Conservation (phyloP, 1,140 invertebrate genomes). For the Piezodorus guildinii region DNA sequence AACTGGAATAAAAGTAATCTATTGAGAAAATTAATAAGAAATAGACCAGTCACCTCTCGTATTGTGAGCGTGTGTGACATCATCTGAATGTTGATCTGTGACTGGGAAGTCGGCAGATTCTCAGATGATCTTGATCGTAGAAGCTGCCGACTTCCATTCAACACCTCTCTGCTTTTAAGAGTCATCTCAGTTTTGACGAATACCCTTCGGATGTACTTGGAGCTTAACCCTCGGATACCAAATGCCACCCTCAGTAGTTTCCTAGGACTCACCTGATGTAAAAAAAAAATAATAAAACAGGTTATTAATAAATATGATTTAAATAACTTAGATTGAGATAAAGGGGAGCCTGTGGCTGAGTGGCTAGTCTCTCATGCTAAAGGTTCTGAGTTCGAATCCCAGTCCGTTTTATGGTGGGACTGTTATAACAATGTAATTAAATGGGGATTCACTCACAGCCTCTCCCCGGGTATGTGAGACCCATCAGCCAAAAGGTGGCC, state of each 20-base stretch:
- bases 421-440: too few species aligned
- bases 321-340: too few species aligned
- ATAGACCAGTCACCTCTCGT: conserved; percentile 56
- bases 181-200: conserved; percentile 87
- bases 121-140: conserved; percentile 69
- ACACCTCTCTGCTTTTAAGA: conserved; percentile 61
- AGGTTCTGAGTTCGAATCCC: too few species aligned
- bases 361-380: too few species aligned
- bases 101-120: conserved; percentile 79
- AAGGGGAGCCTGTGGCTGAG: too few species aligned
- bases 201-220: conserved; percentile 80
- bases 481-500: too few species aligned
- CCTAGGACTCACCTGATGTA: conserved; percentile 51
- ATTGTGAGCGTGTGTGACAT: conserved; percentile 84
- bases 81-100: conserved; percentile 86
- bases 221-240: conserved; percentile 76
- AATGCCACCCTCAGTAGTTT: conserved; percentile 82
- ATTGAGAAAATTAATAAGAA: background rate
- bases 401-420: too few species aligned
- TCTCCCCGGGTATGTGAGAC: too few species aligned
- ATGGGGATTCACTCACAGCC: too few species aligned
- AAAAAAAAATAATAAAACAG: too few species aligned
- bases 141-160: conserved; percentile 46
- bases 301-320: too few species aligned
- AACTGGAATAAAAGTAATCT: too few species aligned